These are phyloP conservation scores for Anoplophora glabripennis DNA, from an alignment of 1,140 invertebrate species.

Conservation along the genomic window DNA sequence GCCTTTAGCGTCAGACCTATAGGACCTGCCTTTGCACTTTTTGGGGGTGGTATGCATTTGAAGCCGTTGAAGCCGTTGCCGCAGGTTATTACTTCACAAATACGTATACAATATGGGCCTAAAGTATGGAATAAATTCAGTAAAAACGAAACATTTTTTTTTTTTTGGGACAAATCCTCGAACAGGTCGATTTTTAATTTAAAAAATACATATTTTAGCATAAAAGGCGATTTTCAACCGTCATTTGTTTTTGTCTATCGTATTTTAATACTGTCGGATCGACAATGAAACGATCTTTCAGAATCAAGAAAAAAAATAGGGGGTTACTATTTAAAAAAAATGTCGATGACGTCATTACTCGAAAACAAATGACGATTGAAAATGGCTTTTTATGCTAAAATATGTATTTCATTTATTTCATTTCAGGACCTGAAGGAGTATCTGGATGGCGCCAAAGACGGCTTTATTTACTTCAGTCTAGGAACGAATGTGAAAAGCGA, in stretches of 20 bases:
- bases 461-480: slow-evolving; percentile 45
- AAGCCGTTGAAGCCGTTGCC: slow-evolving; percentile 44
- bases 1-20: slow-evolving; percentile 48
- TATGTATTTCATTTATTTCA: slow-evolving; percentile 2
- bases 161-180: no score
- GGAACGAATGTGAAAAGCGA: slow-evolving; percentile 39
- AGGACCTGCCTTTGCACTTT: slow-evolving; percentile 48
- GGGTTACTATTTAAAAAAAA: no score
- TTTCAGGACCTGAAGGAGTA: slow-evolving; percentile 48
- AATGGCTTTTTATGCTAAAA: not conserved
- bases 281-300: no score
- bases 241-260: not conserved
- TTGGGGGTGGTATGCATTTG: slow-evolving; percentile 52
- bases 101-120: not conserved
- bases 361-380: no score
- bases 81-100: slow-evolving; percentile 26
- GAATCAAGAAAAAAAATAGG: no score
- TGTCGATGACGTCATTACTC: no score
- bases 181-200: no score
- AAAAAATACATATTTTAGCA: no score
- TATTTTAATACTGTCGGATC: no score
- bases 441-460: slow-evolving; percentile 41
- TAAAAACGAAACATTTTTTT: no score
- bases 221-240: no score
- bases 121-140: no score